Conservation (phyloP, 1,140 invertebrate genomes). For the Drosophila santomea region DNA sequence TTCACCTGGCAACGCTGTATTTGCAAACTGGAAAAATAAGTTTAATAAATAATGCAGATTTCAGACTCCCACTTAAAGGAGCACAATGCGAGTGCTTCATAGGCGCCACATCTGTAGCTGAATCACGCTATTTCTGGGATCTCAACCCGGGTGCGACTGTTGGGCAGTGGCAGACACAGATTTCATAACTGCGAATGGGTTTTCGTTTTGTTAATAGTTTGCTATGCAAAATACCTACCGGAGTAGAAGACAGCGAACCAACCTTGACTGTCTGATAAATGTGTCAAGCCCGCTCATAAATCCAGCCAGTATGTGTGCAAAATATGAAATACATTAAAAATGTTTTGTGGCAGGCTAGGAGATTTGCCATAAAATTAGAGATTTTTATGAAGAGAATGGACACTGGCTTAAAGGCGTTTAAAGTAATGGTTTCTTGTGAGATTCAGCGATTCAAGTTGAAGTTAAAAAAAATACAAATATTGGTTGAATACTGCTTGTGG, state of each 20-base stretch:
- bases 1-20: neutral
- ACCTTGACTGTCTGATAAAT: constrained; percentile 43
- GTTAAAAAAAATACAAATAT: neutral
- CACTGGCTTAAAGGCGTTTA: neutral
- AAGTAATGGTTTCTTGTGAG: neutral
- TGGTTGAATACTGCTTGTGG: neutral
- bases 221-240: constrained; percentile 36
- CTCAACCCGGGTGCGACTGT: constrained; percentile 30
- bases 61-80: constrained; percentile 13
- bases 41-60: constrained; percentile 31
- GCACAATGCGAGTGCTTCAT: constrained; percentile 39
- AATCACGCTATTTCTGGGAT: constrained; percentile 35
- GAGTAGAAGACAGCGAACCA: constrained; percentile 25
- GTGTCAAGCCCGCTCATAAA: constrained; percentile 44
- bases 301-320: constrained; percentile 19
- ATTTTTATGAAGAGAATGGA: neutral
- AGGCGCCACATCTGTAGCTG: constrained; percentile 14
- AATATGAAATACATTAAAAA: constrained; percentile 36
- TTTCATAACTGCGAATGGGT: constrained; percentile 36
- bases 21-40: constrained; percentile 3
- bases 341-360: constrained; percentile 11
- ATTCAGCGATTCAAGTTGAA: neutral
- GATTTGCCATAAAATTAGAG: neutral
- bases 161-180: constrained; percentile 37
- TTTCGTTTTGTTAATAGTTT: constrained; percentile 36